Evolutionary conservation across 2,888 invertebrate species (phyloP).

Genomic region (Agrilus cyanescens): DNA sequence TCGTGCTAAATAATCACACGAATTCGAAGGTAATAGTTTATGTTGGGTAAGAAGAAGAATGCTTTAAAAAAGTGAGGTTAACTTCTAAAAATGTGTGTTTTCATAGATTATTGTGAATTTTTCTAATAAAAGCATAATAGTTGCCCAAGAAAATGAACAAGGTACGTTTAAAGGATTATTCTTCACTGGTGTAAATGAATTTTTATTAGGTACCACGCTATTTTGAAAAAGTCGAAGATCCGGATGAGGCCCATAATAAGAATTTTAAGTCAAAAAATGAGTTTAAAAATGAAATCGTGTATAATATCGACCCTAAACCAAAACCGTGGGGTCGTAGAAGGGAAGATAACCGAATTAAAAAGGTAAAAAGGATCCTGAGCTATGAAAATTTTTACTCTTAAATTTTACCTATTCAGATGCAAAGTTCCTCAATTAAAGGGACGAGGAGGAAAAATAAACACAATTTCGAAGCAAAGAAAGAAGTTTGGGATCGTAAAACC

Average conservation of each 20-base stretch:
- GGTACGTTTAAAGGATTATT: neutral
- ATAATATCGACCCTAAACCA: slow-evolving; percentile 19
- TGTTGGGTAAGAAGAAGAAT: too few relatives aligned
- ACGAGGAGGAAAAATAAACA: slow-evolving; percentile 6
- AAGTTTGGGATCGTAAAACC: slow-evolving; percentile 31
- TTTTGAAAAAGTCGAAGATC: slow-evolving; percentile 1
- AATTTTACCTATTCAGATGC: too few relatives aligned
- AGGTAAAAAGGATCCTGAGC: slow-evolving; percentile 17
- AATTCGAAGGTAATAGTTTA: too few relatives aligned
- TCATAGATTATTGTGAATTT: too few relatives aligned
- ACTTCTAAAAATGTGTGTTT: too few relatives aligned
- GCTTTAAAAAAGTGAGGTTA: too few relatives aligned
- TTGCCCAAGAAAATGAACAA: slow-evolving; percentile 3
- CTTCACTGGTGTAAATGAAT: neutral
- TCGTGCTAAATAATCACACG: too few relatives aligned
- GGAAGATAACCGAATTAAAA: slow-evolving; percentile 20
- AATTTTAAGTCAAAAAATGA: slow-evolving; percentile 1
- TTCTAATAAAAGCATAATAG: too few relatives aligned
- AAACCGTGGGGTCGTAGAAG: slow-evolving; percentile 29
- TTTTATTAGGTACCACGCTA: slow-evolving; percentile 4
- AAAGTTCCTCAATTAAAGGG: neutral
- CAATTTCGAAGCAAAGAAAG: slow-evolving; percentile 21
- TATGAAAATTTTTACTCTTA: too few relatives aligned
- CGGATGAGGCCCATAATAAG: slow-evolving; percentile 1
- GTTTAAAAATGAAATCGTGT: slow-evolving; percentile 7